Conservation (phyloP, 2,888 invertebrate species). For the Ophion ellenae region DNA sequence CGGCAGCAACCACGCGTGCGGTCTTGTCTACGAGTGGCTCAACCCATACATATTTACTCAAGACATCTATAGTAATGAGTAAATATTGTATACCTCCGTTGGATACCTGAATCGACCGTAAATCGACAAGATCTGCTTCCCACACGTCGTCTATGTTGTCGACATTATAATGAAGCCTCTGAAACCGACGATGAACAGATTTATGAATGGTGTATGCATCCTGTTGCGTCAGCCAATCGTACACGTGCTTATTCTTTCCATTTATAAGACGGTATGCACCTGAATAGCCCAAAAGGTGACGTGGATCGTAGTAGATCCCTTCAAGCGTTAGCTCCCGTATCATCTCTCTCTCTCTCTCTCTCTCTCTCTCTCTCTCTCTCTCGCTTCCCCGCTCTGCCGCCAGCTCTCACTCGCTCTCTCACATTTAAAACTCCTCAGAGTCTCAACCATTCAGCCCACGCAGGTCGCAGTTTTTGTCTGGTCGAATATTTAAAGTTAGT, state of each 20-base stretch:
- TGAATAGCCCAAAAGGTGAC: too few relatives aligned
- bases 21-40: conserved; percentile 61
- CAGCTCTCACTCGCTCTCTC: too few relatives aligned
- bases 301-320: too few relatives aligned
- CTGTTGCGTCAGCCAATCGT: conserved; percentile 25
- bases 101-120: conserved; percentile 12
- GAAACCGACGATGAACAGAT: conserved; percentile 39
- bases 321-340: too few relatives aligned
- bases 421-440: too few relatives aligned
- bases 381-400: too few relatives aligned
- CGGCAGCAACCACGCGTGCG: neutral
- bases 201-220: conserved; percentile 63
- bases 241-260: conserved; percentile 33
- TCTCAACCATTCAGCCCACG: too few relatives aligned
- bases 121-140: too few relatives aligned
- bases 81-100: conserved; percentile 63
- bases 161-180: conserved; percentile 43
- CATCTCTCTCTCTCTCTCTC: too few relatives aligned
- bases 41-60: conserved; percentile 38
- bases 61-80: conserved; percentile 66
- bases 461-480: too few relatives aligned
- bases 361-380: too few relatives aligned
- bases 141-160: conserved; percentile 27
- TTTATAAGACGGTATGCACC: conserved; percentile 3
- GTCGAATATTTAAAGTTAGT: too few relatives aligned